Evolutionary conservation across 2,797 vertebrate species (phyloP).

Genomic region (Pantherophis vulpinus): DNA sequence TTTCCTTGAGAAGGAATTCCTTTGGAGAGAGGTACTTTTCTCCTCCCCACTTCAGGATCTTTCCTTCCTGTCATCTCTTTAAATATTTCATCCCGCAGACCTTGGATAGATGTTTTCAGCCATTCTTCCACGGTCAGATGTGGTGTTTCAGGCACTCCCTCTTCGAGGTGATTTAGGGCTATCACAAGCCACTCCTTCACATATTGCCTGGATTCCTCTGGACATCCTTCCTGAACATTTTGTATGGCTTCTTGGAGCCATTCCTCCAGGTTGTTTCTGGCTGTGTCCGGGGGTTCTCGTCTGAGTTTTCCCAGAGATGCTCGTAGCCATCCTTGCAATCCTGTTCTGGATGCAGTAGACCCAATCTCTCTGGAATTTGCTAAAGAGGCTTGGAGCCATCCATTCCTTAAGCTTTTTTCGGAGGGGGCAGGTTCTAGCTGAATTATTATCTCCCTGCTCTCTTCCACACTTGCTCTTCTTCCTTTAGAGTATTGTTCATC

Average conservation of each 20-base stretch:
- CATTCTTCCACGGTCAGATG: neutral
- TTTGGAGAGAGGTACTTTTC: neutral
- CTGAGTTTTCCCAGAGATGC: neutral
- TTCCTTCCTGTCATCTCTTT: neutral
- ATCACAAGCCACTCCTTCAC: neutral
- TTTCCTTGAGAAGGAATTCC: neutral
- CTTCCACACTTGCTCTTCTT: neutral
- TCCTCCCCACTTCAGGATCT: neutral
- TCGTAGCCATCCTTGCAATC: neutral
- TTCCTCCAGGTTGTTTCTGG: neutral
- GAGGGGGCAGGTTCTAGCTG: neutral
- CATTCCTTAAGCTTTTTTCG: neutral
- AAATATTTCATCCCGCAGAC: neutral
- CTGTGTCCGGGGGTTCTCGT: neutral
- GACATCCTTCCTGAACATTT: neutral
- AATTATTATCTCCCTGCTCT: neutral
- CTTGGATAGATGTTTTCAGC: neutral
- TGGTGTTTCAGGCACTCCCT: neutral
- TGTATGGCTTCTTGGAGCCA: neutral
- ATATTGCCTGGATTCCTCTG: neutral
- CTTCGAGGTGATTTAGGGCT: neutral
- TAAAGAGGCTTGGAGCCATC: neutral
- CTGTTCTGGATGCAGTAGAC: neutral
- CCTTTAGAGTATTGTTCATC: neutral
- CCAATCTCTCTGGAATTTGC: neutral